Evolutionary conservation across 2,888 invertebrate genomes (phyloP).

Genomic region (Sussaba pulchella): DNA sequence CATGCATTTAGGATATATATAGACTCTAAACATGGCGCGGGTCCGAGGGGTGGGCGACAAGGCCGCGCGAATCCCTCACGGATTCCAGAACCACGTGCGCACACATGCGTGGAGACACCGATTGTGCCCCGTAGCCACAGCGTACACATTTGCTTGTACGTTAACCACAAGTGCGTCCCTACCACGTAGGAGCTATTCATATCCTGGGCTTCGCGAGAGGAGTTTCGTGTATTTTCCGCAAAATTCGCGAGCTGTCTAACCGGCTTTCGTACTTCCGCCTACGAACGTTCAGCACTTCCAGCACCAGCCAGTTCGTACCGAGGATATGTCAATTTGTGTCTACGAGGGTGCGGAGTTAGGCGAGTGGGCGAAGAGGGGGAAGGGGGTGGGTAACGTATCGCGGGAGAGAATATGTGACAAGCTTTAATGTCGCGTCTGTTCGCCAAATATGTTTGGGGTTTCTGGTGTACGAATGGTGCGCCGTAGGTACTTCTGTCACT

Average conservation of each 20-base stretch:
- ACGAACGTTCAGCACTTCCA: constrained; percentile 8
- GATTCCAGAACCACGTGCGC: constrained; percentile 51
- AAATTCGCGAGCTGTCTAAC: background rate
- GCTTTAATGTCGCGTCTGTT: constrained; percentile 22
- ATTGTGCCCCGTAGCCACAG: constrained; percentile 42
- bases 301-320: constrained; percentile 1
- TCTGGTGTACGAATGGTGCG: background rate
- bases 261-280: background rate
- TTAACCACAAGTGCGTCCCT: constrained; percentile 42
- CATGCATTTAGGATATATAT: constrained; percentile 1
- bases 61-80: constrained; percentile 44
- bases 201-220: background rate
- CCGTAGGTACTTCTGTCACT: background rate
- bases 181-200: constrained; percentile 9
- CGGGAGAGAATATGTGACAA: background rate
- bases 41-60: constrained; percentile 13
- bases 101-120: constrained; percentile 36
- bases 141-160: constrained; percentile 42
- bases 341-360: constrained; percentile 2
- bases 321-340: constrained; percentile 18
- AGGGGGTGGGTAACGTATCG: too few species aligned
- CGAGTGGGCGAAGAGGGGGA: background rate
- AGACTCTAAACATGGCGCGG: constrained; percentile 1
- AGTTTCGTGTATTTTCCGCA: constrained; percentile 17
- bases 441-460: constrained; percentile 20